These are phyloP conservation scores for Xenopus petersii DNA, from an alignment of 2,797 vertebrate species.

Conservation along the genomic window DNA sequence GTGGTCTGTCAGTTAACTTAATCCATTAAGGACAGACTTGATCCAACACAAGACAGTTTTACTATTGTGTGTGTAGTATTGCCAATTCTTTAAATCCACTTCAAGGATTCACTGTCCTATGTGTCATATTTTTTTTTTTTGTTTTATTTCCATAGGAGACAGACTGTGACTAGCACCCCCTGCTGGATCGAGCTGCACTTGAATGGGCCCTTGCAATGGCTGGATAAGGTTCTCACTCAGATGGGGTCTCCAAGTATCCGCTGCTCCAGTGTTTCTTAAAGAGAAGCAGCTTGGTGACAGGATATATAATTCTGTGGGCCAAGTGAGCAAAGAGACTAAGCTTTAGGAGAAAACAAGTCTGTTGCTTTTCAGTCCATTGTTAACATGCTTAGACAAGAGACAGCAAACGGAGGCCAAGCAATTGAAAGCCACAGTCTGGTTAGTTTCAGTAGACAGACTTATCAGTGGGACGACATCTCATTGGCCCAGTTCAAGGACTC, in stretches of 20 bases:
- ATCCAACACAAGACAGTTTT: too few relatives aligned
- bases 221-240: conserved; percentile 96
- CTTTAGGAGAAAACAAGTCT: not conserved
- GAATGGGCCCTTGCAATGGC: conserved; percentile 94
- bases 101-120: too few relatives aligned
- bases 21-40: too few relatives aligned
- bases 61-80: too few relatives aligned
- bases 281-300: conserved; percentile 39
- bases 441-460: not conserved
- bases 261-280: conserved; percentile 94
- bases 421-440: not conserved
- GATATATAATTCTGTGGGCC: conserved; percentile 20
- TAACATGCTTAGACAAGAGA: not conserved
- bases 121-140: too few relatives aligned
- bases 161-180: conserved; percentile 98
- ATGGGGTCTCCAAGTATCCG: conserved; percentile 97
- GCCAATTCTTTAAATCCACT: too few relatives aligned
- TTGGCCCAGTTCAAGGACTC: not conserved
- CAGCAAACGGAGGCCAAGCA: not conserved
- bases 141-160: conserved; percentile 69
- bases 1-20: too few relatives aligned
- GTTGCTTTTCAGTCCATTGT: conserved; percentile 7
- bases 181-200: conserved; percentile 99
- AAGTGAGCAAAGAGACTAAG: not conserved
- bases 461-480: too few relatives aligned